Conservation (phyloP, 2,888 invertebrate species). For the Euzophera pinguis region DNA sequence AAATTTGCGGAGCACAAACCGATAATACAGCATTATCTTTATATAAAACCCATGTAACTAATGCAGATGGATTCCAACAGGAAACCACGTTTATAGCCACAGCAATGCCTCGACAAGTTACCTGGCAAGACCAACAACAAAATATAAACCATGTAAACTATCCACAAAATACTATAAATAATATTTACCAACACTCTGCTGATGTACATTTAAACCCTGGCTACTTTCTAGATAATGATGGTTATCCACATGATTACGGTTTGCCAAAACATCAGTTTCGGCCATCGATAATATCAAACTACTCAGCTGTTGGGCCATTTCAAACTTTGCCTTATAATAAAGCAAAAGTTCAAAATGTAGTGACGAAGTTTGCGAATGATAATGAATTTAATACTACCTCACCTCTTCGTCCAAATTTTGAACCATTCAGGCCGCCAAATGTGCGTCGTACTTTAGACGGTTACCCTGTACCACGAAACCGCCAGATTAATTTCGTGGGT, state of each 20-base stretch:
- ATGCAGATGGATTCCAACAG: constrained; percentile 62
- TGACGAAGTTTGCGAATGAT: constrained; percentile 73
- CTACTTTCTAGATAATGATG: constrained; percentile 88
- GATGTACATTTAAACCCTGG: constrained; percentile 88
- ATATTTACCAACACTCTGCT: constrained; percentile 83
- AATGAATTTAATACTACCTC: constrained; percentile 66
- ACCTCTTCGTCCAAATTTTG: constrained; percentile 62
- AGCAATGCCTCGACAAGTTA: constrained; percentile 73
- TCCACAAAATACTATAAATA: constrained; percentile 70
- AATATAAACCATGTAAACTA: constrained; percentile 63
- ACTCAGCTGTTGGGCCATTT: constrained; percentile 72
- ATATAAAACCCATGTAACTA: constrained; percentile 61
- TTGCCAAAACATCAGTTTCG: constrained; percentile 82
- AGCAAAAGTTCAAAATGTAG: constrained; percentile 75
- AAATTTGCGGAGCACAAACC: constrained; percentile 77
- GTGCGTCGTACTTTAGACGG: constrained; percentile 90
- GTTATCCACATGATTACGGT: constrained; percentile 89
- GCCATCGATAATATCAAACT: constrained; percentile 67
- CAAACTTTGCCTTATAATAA: constrained; percentile 89
- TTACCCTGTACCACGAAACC: constrained; percentile 82
- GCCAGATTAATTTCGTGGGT: constrained; percentile 71
- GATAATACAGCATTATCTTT: constrained; percentile 68
- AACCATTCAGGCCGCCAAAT: constrained; percentile 71
- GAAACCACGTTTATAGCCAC: constrained; percentile 65
- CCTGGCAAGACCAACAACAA: constrained; percentile 74